Percentiles rank a stretch among this genome's conserved stretches.
These are phyloP conservation scores for Bhutanitis thaidina DNA, from an alignment of 2,888 invertebrate genomes.

Conservation along the genomic window DNA sequence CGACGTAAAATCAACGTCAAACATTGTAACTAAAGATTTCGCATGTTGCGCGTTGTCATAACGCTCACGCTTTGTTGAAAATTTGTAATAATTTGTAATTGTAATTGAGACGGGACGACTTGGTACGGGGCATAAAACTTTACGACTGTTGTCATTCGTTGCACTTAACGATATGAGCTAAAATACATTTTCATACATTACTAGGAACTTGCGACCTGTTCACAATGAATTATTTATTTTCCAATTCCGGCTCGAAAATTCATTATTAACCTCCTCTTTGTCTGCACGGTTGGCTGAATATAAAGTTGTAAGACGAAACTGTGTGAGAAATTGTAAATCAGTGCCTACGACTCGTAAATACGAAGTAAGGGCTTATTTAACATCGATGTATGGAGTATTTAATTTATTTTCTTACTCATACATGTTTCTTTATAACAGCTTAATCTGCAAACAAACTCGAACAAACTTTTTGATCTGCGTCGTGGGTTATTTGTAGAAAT, in stretches of 20 bases:
- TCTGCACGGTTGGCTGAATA: constrained; percentile 38
- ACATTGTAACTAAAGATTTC: constrained; percentile 49
- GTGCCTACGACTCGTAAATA: constrained; percentile 44
- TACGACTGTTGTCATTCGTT: constrained; percentile 68
- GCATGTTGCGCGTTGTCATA: constrained; percentile 46
- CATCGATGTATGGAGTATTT: constrained; percentile 3
- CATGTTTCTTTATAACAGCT: constrained; percentile 36
- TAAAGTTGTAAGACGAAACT: constrained; percentile 38
- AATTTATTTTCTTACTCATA: constrained; percentile 27
- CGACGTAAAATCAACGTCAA: constrained; percentile 33
- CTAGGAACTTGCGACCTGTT: constrained; percentile 53
- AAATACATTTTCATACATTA: constrained; percentile 65
- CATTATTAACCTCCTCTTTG: constrained; percentile 54
- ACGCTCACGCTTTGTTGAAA: constrained; percentile 44
- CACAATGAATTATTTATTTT: constrained; percentile 73
- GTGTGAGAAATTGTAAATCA: constrained; percentile 58
- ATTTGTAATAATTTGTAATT: constrained; percentile 77
- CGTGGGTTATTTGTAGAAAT: no score
- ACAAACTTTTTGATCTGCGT: no score
- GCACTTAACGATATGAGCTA: constrained; percentile 69
- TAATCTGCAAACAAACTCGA: constrained; percentile 32
- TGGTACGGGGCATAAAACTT: constrained; percentile 65
- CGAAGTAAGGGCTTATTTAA: constrained; percentile 42
- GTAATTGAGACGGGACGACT: constrained; percentile 68
- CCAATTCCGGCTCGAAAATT: constrained; percentile 59